Base-by-base conservation (phyloP, 1,140 invertebrate species). In the Meloidogyne hapla region DNA sequence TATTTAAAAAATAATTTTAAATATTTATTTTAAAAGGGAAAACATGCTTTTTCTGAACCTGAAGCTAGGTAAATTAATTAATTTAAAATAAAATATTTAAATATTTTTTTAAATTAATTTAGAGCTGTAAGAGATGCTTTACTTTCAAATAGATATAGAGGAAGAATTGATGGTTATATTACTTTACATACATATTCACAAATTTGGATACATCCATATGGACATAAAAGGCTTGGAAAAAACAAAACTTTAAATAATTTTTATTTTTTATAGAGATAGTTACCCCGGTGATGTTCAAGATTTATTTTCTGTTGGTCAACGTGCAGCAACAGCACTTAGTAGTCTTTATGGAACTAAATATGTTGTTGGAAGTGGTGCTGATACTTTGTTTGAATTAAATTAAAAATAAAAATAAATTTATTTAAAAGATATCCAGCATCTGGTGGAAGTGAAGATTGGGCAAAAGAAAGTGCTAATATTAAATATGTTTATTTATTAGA, bases 131-230 rank as follows among this genome's bases (percentile, higher is more conserved):
- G 85, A 40, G 85, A 86, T 69, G 83, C 81, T 9, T 65, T 86
- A 5, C 42, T 86, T 8, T 86, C 86, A 18, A 83, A 76, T 28
- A 76, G 81, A 33, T 87, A 86, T 66, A 56, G 73, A 21, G 83
- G 83, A 56, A 68, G 84, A 67, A 82, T 87, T 28, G 85, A 86
- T 72, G 85, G 70, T 10, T 86, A 79, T 70, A 76, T 86, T 64
- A 86, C 85, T n/a, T 75, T 86, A n/a, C 85, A 86, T 69, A 87
- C 86, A 2, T 86, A 86, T 69, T 85, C 86, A 18, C 85, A 86
- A 69, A 84, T 86, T n/a, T 86, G 86, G 86, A 87, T 86, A 68
- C 86, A 86, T 76, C 83, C 85, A 48, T 86, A 85, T 67, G 84
- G 85, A 13, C 84, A 87, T 42, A 77, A 83, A 70, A 81, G 25